Evolutionary conservation across 2,888 invertebrate genomes (phyloP), one percentile per base, ranked within the genome.

Genomic region (Diachrysia chrysitis): DNA sequence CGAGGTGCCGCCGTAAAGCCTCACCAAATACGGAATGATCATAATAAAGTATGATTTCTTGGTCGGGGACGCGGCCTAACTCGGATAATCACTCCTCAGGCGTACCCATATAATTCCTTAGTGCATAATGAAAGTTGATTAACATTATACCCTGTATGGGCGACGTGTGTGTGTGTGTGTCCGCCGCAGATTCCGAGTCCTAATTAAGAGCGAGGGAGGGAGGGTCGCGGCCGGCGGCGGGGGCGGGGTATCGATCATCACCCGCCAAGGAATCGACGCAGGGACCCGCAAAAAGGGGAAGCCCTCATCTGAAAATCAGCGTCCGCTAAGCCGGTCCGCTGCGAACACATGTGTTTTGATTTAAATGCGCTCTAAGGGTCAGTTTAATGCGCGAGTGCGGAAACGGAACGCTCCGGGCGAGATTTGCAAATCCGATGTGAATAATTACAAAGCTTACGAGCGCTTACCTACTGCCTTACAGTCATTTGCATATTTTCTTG

Each of bases 101-200:
- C 94, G 93, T 93, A 93, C 93, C 94, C 94, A 92, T 94, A 92
- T 94, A 95, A 95, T 94, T 95, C 95, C 95, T 95, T 94, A 94
- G 95, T 95, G 95, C 95, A 95, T 95, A 95, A 95, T 95, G 94
- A 95, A 95, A 95, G 94, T 95, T 95, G 95, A 95, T 95, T 95
- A 95, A 95, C 95, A 94, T 95, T 93, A 93, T 88, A 89, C 89
- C 83, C 87, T 84, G 84, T 85, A 87, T 83, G 79, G 53, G 78
- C 78, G 78, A 68, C 71, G 69, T 73, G 90, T 84, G 91, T 93
- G 95, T 95, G 96, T 95, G 97, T 96, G 97, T 97, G 97, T 97
- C 97, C 97, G 97, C 97, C 96, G 96, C 97, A 97, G 97, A 97
- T 97, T 97, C 97, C 96, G 96, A 97, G 96, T 97, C 97, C 97